phyloP scores from a whole-genome alignment of 2,888 invertebrate genomes.

The Melanargia galathea region DNA sequence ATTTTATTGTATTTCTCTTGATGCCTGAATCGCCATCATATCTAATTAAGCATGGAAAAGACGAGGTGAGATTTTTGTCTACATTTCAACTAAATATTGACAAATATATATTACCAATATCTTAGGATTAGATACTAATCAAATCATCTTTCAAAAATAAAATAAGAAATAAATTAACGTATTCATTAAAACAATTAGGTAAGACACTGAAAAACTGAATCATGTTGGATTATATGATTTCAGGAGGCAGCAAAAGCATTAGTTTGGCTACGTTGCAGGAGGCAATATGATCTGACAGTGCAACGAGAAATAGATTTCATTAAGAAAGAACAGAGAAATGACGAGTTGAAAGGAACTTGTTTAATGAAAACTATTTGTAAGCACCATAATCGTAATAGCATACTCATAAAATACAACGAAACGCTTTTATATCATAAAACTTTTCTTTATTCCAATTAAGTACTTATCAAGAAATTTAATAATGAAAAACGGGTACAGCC shows the following conservation, averaged over 20 bases:
- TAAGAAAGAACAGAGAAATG: conserved; percentile 59
- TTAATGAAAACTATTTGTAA: conserved; percentile 63
- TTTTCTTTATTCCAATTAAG: too few species aligned
- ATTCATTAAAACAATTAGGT: not conserved
- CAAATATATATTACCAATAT: too few species aligned
- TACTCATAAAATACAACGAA: too few species aligned
- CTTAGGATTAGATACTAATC: too few species aligned
- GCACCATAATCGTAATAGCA: conserved; percentile 12
- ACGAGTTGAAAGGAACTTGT: conserved; percentile 56
- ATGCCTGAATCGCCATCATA: conserved; percentile 85
- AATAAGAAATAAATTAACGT: not conserved
- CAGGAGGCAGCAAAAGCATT: conserved; percentile 62
- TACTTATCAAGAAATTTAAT: too few species aligned
- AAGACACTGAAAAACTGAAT: not conserved
- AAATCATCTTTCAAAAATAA: too few species aligned
- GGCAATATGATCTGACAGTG: conserved; percentile 48
- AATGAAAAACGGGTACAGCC: too few species aligned
- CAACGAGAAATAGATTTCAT: conserved; percentile 56
- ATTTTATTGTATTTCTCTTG: conserved; percentile 69
- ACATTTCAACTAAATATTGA: not conserved
- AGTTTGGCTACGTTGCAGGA: conserved; percentile 66
- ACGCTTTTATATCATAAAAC: too few species aligned
- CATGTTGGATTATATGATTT: conserved; percentile 10
- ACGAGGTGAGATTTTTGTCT: conserved; percentile 58
- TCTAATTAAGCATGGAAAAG: conserved; percentile 64